phyloP scores from a whole-genome alignment of 2,888 invertebrate genomes.

The Petrophora chlorosata region DNA sequence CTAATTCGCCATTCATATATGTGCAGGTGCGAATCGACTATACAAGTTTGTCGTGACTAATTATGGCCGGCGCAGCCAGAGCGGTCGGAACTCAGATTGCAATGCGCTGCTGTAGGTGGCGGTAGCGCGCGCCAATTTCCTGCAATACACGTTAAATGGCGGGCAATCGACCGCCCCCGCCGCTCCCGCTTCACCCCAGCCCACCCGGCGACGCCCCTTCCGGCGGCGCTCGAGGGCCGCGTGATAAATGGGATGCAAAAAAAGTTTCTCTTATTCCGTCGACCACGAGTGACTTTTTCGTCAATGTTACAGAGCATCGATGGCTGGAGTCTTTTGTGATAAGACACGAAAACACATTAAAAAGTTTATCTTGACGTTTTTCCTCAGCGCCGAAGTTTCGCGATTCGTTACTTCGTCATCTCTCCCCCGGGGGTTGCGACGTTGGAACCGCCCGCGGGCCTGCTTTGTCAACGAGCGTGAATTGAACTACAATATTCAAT shows the following conservation, averaged over 20 bases:
- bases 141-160: slow-evolving; percentile 63
- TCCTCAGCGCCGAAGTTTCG: slow-evolving; percentile 28
- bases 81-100: slow-evolving; percentile 40
- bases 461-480: slow-evolving; percentile 16
- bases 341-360: slow-evolving; percentile 42
- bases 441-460: slow-evolving; percentile 17
- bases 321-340: slow-evolving; percentile 36
- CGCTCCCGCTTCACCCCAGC: slow-evolving; percentile 28
- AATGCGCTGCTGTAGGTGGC: slow-evolving; percentile 37
- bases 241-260: slow-evolving; percentile 43
- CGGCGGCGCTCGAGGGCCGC: slow-evolving; percentile 37
- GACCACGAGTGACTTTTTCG: slow-evolving; percentile 36
- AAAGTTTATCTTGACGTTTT: slow-evolving; percentile 38
- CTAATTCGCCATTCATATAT: slow-evolving; percentile 40
- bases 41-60: slow-evolving; percentile 51
- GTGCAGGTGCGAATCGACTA: slow-evolving; percentile 25
- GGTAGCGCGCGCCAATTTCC: slow-evolving; percentile 59
- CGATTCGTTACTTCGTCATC: slow-evolving; percentile 36
- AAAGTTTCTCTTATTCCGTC: slow-evolving; percentile 36
- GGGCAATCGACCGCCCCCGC: slow-evolving; percentile 51
- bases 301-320: slow-evolving; percentile 35
- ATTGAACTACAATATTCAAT: slow-evolving; percentile 20
- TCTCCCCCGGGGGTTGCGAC: slow-evolving; percentile 23
- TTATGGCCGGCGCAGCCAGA: slow-evolving; percentile 52
- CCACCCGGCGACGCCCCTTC: slow-evolving; percentile 38